Base-by-base conservation (phyloP, 1,140 invertebrate species). In the Solen grandis region DNA sequence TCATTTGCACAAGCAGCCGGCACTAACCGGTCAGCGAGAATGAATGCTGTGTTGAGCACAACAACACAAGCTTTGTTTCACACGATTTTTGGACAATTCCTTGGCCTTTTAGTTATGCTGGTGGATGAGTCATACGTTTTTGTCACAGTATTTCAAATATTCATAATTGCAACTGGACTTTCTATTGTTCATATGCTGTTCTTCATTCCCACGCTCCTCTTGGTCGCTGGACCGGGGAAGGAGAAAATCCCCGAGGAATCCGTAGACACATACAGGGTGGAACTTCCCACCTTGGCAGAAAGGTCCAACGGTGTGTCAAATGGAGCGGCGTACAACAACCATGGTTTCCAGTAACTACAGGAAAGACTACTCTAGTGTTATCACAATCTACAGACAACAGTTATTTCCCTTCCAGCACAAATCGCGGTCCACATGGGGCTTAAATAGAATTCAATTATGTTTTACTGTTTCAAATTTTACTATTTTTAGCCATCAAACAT, bases 41-140 rank as follows among this genome's bases (percentile, higher is more conserved):
- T 72, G 22, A 59, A 72, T 35, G 22, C 27, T 3, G 52, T 59
- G 2, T 14, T 72, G 5, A 72, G 52, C 41, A 59, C 35, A 4
- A 59, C 52, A 19, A 50, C 52, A 16, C 55, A 57, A 10, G 31
- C 25, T 29, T 59, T 59, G 5, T 72, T 72, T 35, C 52, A 57
- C 19, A 72, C 52, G 22, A 60, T 72, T 16, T 36, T 72, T 54
- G 69, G 69, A 2, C 55, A 57, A 16, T 59, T 59, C 19, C 27
- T 72, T 16, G 69, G 69, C 19, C 69, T 72, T 35, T 36, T 59
- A n/a, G 55, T 72, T 14, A 31, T 72, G 19, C 46, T 72, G 13
- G 52, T 72, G 22, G 69, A 59, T 25, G 55, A 59, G 19, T 72
- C 69, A 4, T 72, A 72, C 25, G 69, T 72, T 5, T 72, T 72